phyloP scores from a whole-genome alignment of 1,140 invertebrate species.

The Plutomurus gul region DNA sequence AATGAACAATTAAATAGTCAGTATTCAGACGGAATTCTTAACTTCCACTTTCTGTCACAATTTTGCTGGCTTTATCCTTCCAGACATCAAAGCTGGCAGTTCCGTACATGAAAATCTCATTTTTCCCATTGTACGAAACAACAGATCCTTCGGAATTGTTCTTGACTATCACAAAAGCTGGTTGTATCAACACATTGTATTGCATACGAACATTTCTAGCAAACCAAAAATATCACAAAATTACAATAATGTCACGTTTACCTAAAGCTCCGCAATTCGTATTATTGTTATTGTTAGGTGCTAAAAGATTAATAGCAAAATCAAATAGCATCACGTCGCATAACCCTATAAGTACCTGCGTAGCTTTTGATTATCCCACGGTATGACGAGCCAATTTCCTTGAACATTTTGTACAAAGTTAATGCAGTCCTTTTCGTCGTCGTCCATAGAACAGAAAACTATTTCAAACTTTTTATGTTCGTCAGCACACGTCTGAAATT shows the following conservation, averaged over 20 bases:
- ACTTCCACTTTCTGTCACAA: neutral
- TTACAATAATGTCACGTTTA: neutral
- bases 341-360: too few species aligned
- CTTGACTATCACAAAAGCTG: neutral
- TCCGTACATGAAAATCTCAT: slow-evolving; percentile 3
- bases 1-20: too few species aligned
- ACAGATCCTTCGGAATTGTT: slow-evolving; percentile 23
- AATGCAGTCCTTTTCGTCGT: slow-evolving; percentile 33
- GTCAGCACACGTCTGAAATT: neutral
- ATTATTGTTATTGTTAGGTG: too few species aligned
- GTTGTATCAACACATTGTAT: neutral
- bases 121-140: slow-evolving; percentile 15
- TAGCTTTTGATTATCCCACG: slow-evolving; percentile 15
- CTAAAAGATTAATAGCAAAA: too few species aligned
- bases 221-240: neutral
- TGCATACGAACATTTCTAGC: neutral
- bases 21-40: too few species aligned
- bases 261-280: neutral
- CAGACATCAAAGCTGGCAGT: neutral
- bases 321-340: too few species aligned
- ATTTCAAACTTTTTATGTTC: neutral
- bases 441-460: slow-evolving; percentile 41
- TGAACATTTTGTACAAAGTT: slow-evolving; percentile 13
- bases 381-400: slow-evolving; percentile 33
- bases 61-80: neutral